Evolutionary conservation across 2,797 vertebrate genomes (phyloP).

Genomic region (Podarcis lilfordi): DNA sequence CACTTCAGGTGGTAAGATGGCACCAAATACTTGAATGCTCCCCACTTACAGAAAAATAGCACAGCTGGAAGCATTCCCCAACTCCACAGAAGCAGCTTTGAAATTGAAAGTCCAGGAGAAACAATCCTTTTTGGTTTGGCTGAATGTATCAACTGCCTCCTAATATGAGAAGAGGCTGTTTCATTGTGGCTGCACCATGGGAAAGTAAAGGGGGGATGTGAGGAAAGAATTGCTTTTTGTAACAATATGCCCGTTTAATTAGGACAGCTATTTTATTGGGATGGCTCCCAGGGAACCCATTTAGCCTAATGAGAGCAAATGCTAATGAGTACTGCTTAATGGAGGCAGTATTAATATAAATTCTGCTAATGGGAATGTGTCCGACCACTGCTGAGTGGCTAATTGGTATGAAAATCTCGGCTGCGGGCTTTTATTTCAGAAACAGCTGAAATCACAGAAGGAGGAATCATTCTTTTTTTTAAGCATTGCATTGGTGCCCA

Average conservation of each 20-base stretch:
- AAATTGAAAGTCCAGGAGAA: not conserved
- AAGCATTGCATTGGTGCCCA: not conserved
- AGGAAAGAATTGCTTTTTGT: not conserved
- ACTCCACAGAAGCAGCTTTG: not conserved
- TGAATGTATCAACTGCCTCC: not conserved
- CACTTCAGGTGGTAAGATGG: not conserved
- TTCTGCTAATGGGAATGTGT: slow-evolving; percentile 6
- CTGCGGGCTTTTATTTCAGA: not conserved
- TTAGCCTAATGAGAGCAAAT: slow-evolving; percentile 26
- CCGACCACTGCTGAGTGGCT: slow-evolving; percentile 3
- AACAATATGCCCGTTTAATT: slow-evolving; percentile 5
- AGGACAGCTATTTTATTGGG: slow-evolving; percentile 8
- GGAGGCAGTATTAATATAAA: slow-evolving; percentile 17
- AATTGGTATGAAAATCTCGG: slow-evolving; percentile 3
- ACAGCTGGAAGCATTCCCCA: too few relatives aligned
- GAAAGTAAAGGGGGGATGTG: not conserved
- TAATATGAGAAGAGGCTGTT: not conserved
- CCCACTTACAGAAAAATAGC: not conserved
- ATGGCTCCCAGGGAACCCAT: slow-evolving; percentile 22
- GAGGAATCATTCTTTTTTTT: not conserved
- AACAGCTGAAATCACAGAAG: not conserved
- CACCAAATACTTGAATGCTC: not conserved
- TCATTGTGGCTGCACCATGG: not conserved
- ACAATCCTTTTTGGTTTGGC: not conserved
- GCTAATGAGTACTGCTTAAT: not conserved